Base-by-base conservation (phyloP, 2,113 vertebrate genomes). In the Hydropotes inermis region DNA sequence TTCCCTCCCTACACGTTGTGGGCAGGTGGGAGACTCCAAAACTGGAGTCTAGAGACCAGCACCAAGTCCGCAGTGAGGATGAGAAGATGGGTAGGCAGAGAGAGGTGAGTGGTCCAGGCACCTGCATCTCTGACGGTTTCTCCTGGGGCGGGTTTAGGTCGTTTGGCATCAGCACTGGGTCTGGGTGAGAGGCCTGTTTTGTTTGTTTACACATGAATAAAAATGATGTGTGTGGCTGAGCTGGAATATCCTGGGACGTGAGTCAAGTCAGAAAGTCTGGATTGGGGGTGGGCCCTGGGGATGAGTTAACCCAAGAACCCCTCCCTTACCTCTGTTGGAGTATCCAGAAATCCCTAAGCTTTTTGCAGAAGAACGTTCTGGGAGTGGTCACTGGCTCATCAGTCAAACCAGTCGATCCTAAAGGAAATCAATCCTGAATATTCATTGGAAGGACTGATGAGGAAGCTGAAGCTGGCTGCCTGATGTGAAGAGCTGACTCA, bases 131-230 rank as follows among this genome's bases (percentile, higher is more conserved):
- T 15, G 19, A 23, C 1, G 28, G 15, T 43, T 78, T 76, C 67
- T 82, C 79, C 27, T 60, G 52, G 21, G 36, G 33, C 33, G 45
- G 23, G 21, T 70, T 58, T 83, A 91, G 76, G 12, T 27, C 64
- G 36, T 76, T 64, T 64, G 45, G 70, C 6, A 19, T 85, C 67
- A 87, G 43, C 14, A 36, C 19, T 36, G 33, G 23, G 52, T 33
- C 2, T 86, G 70, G 1, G 2, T 83, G 1, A 39, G 47, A 45
- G 47, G 5, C 25, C 2, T 33, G 88, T 94, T 74, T 28, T 78
- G 33, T 74, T 94, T 47, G 12, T 84, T 89, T 64, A 58, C 16
- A 92, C 57, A 50, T 6, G n/a, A 96, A 64, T 70, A 30, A 82
- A 79, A 90, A 54, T 60, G 67, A 74, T 28, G 13, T 10, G 27